A percentile compares a stretch with the other conserved stretches of the same genome.
These are phyloP conservation scores for Connochaetes taurinus DNA, from an alignment of 2,113 vertebrate species.

Conservation along the genomic window DNA sequence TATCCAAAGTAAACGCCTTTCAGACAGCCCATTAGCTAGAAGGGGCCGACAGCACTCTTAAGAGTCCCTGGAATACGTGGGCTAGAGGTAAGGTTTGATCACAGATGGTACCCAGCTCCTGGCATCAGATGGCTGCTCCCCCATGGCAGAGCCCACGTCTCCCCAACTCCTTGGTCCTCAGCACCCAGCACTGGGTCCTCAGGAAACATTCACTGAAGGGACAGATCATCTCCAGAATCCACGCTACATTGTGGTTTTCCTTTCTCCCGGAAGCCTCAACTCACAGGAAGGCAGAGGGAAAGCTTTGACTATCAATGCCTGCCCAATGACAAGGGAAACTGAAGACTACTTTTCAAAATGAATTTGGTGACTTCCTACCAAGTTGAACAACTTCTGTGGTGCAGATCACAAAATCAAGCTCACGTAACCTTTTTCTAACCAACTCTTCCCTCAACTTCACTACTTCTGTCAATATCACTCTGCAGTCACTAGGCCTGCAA, in stretches of 20 bases:
- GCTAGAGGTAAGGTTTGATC: not conserved
- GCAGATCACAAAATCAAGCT: not conserved
- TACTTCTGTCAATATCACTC: not conserved
- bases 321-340: not conserved
- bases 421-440: not conserved
- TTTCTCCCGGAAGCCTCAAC: not conserved
- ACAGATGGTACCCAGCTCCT: not conserved
- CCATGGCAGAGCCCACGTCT: not conserved
- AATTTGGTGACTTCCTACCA: not conserved
- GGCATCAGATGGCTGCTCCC: not conserved
- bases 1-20: not conserved
- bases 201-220: not conserved
- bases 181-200: not conserved
- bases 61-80: not conserved
- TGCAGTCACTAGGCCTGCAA: not conserved
- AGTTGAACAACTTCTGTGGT: not conserved
- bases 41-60: not conserved
- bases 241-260: not conserved
- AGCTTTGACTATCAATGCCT: not conserved
- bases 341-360: not conserved
- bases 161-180: not conserved
- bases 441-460: not conserved
- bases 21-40: not conserved
- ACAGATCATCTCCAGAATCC: not conserved
- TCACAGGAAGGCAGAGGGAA: not conserved